Base-by-base conservation (phyloP, 2,797 vertebrate species). In the Remorina albescens region DNA sequence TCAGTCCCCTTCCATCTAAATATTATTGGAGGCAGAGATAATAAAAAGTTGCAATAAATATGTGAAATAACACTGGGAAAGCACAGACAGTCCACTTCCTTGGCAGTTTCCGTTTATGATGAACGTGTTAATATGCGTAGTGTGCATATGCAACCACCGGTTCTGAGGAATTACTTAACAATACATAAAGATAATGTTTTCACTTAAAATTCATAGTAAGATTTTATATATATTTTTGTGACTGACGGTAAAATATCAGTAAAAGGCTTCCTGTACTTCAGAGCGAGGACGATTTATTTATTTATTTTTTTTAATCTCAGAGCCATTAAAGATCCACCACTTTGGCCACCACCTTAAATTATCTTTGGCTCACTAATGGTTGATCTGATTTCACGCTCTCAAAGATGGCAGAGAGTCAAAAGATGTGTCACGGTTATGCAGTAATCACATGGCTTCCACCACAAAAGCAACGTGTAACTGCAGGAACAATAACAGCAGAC, bases 21-120 rank as follows among this genome's bases (percentile, higher is more conserved):
- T 92, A 93, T 93, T 94, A 91, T 89, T 87, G 71, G 87, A 93
- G 88, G 84, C 81, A 91, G 90, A 83, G 76, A 93, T 88, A 91
- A 92, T 86, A 93, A 93, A 94, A 93, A 92, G 87, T 75, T 81
- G 84, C 78, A 81, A 82, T 84, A 91, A 91, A 91, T 91, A 92
- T 81, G 90, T 76, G 88, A 68, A 86, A 84, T 80, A 86, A 89
- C 86, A 84, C 19, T 16, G 69, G 63, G 83, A 86, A 84, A 78
- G 78, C 75, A 77, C 51, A 51, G 80, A 54, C n/a, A 76, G 84
- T 69, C 66, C 71, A 66, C 60, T 68, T 81, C 76, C 81, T 77
- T 8, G 1, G 53, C 71, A 36, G 64, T 78, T 71, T 74, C 42
- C 49, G 44, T 59, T 30, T 51, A 36, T 76, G 72, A 68, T 42